Evolutionary conservation across 2,797 vertebrate species (phyloP), one percentile per base, ranked within the genome.

Genomic region (Scolopax bukidnonensis): DNA sequence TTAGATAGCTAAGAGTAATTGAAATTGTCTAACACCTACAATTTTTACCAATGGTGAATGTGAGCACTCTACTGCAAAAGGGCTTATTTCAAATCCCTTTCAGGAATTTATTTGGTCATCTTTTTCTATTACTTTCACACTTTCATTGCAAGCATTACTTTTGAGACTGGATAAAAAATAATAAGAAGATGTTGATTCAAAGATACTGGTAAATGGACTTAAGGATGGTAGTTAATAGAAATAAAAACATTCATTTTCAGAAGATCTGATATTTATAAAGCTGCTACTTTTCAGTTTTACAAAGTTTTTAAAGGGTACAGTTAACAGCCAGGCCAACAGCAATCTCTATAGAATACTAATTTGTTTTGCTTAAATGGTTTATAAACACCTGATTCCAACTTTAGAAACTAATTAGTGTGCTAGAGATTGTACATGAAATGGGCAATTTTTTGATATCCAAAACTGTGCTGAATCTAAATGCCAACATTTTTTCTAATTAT

Each of bases 291-390:
- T 78, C 30, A 41, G 5, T 80, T 95, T 81, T 51, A 10, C 10
- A 45, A 86, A 84, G 43, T 90, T 90, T 87, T 76, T 75, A 48
- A 69, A 56, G 23, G 60, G 27, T 43, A 30, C 59, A 1, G 18
- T 24, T 89, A 91, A 90, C 50, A 84, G 23, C 24, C 19, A 83
- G 82, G 48, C 48, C 67, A 87, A 48, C n/a, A 67, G 13, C 20
- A 38, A 7, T 87, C 38, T 94, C 51, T 85, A 23, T 21, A 84
- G 74, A 94, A 59, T 47, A 84, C 40, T 81, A 33, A 95, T 96
- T 97, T 94, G 85, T 93, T 94, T 96, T 53, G 61, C 63, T 93
- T 95, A 94, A 95, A 82, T 95, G 38, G 63, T 43, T 97, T 93
- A 89, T 87, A 89, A 97, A 86, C 61, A 94, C 74, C 80, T 92